Evolutionary conservation across 2,113 vertebrate species (phyloP), one percentile per base, ranked within the genome.

Genomic region (Oryzias woworae): DNA sequence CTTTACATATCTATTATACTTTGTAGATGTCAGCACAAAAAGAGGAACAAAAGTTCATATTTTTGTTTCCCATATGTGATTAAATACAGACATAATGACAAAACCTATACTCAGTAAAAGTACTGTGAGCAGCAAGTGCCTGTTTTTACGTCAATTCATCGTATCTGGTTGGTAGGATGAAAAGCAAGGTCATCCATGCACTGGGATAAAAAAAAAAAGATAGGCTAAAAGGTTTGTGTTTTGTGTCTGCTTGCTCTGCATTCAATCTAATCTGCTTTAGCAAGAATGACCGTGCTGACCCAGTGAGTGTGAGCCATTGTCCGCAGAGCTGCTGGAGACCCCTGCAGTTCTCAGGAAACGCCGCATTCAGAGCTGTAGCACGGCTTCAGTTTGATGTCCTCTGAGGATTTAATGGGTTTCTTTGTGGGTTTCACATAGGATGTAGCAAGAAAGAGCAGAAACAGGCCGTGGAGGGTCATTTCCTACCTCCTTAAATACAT

Each of bases 191-290:
- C 45, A 23, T 44, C 46, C 7, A 10, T 31, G 17, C 62, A 41
- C 15, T 1, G 13, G 66, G 74, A 58, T 61, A 42, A 73, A 54
- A 57, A 51, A 64, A 42, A n/a, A 7, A 47, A 1, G n/a, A 3
- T 51, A 8, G 65, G 50, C 55, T 61, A 36, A 15, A 54, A 60
- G 79, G 62, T 53, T 63, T 57, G 24, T 12, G 48, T 44, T 15
- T 18, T 10, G 51, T 73, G 67, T 49, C 16, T 36, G 55, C 43
- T 67, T n/a, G 31, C n/a, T 20, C 71, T 55, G 57, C 7, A 45
- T 73, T 75, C 66, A 67, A 77, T 75, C 75, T 67, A 78, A 79
- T 75, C 73, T 71, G 65, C 58, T 12, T 3, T 46, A 50, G 58
- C 58, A 26, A 50, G 26, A 54, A 75, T 84, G 65, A 65, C 52